Conservation (phyloP, 1,140 invertebrate genomes). For the Hydropsyche tenuis region DNA sequence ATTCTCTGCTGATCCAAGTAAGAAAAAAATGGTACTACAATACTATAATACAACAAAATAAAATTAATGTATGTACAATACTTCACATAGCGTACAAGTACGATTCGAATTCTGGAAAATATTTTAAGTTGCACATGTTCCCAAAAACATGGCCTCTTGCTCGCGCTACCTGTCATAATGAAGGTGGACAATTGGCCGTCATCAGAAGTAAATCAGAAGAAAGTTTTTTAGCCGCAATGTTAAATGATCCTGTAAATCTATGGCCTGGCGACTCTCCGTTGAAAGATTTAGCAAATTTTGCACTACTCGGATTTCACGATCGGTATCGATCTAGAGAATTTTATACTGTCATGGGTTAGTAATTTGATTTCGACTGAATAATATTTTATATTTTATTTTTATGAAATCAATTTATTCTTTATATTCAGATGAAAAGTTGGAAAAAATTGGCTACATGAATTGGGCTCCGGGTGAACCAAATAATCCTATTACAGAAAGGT, state of each 20-base stretch:
- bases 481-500: conserved; percentile 38
- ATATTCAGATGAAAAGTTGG: background rate
- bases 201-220: conserved; percentile 39
- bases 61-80: background rate
- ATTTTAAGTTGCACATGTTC: conserved; percentile 12
- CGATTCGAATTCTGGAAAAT: background rate
- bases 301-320: conserved; percentile 21
- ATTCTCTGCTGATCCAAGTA: background rate
- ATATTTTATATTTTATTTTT: too few relatives aligned
- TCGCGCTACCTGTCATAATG: conserved; percentile 29
- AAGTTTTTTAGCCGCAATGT: background rate
- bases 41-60: too few relatives aligned
- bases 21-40: background rate
- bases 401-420: too few relatives aligned
- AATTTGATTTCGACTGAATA: too few relatives aligned
- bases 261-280: background rate
- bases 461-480: conserved; percentile 43
- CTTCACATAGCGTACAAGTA: background rate
- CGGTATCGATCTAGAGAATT: background rate
- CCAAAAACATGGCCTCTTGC: conserved; percentile 36
- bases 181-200: conserved; percentile 43
- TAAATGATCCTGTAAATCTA: background rate
- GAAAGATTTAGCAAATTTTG: background rate
- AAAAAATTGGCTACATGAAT: conserved; percentile 21
- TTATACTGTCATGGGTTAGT: background rate